phyloP scores from a whole-genome alignment of 2,797 vertebrate genomes.

The Oreonectes daqikongensis region DNA sequence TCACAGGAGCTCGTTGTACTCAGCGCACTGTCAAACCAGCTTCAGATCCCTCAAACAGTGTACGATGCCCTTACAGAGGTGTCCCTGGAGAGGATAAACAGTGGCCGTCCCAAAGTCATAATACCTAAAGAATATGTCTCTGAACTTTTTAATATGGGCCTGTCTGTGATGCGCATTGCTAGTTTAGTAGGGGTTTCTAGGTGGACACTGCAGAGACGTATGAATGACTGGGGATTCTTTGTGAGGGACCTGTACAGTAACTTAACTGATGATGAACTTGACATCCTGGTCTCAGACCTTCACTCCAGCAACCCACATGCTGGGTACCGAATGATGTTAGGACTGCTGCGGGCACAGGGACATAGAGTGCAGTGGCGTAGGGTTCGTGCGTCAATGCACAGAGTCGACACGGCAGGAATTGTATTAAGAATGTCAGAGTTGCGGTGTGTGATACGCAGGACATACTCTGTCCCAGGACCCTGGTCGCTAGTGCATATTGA shows the following conservation, averaged over 20 bases:
- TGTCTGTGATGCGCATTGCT: not conserved
- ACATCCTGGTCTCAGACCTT: conserved; percentile 12
- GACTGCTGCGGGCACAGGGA: conserved; percentile 10
- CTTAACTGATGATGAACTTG: conserved; percentile 37
- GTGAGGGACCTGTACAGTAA: conserved; percentile 17
- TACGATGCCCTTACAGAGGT: not conserved
- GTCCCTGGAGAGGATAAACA: not conserved
- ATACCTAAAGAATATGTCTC: not conserved
- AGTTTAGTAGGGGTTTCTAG: conserved; percentile 3
- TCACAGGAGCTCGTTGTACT: not conserved
- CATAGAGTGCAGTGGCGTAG: conserved; percentile 22
- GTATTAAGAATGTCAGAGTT: conserved; percentile 21
- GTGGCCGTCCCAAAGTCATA: not conserved
- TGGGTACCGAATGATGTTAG: conserved; percentile 23
- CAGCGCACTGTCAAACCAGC: not conserved
- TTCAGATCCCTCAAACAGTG: conserved; percentile 1
- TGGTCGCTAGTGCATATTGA: conserved; percentile 25
- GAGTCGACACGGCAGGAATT: too few relatives aligned
- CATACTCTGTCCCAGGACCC: conserved; percentile 26
- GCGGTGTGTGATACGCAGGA: conserved; percentile 17
- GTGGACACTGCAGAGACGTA: not conserved
- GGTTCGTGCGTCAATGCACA: too few relatives aligned
- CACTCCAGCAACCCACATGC: conserved; percentile 11
- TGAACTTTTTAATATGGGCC: not conserved
- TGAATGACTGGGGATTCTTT: not conserved